phyloP scores from a whole-genome alignment of 2,888 invertebrate genomes.

The Deilephila porcellus region DNA sequence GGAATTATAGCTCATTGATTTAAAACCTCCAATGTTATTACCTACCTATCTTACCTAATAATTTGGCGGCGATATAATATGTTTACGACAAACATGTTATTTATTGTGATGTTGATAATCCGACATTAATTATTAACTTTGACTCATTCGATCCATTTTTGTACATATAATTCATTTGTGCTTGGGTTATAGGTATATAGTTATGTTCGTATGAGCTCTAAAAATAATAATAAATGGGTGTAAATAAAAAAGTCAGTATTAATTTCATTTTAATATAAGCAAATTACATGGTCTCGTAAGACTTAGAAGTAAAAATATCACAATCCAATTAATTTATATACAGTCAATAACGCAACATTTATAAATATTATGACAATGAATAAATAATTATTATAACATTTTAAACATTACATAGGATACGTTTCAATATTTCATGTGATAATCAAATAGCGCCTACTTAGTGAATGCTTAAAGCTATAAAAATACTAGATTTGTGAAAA shows the following conservation, averaged over 20 bases:
- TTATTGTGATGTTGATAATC: too few relatives aligned
- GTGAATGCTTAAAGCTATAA: constrained; percentile 17
- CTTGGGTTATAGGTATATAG: background rate
- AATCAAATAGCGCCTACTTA: constrained; percentile 5
- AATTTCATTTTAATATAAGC: constrained; percentile 32
- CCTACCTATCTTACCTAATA: too few relatives aligned
- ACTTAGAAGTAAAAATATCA: constrained; percentile 69
- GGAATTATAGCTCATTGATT: too few relatives aligned
- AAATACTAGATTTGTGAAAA: background rate
- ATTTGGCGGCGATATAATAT: too few relatives aligned
- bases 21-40: too few relatives aligned
- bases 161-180: background rate
- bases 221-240: too few relatives aligned
- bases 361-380: constrained; percentile 21
- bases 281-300: constrained; percentile 38
- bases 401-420: background rate
- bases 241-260: constrained; percentile 19
- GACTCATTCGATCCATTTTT: background rate
- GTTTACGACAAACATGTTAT: too few relatives aligned
- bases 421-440: background rate
- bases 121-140: too few relatives aligned
- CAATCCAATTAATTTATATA: constrained; percentile 54
- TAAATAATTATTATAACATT: constrained; percentile 16
- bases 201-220: too few relatives aligned
- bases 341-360: constrained; percentile 24